Base-by-base conservation (phyloP, 2,888 invertebrate species). In the Hofmannophila pseudospretella region DNA sequence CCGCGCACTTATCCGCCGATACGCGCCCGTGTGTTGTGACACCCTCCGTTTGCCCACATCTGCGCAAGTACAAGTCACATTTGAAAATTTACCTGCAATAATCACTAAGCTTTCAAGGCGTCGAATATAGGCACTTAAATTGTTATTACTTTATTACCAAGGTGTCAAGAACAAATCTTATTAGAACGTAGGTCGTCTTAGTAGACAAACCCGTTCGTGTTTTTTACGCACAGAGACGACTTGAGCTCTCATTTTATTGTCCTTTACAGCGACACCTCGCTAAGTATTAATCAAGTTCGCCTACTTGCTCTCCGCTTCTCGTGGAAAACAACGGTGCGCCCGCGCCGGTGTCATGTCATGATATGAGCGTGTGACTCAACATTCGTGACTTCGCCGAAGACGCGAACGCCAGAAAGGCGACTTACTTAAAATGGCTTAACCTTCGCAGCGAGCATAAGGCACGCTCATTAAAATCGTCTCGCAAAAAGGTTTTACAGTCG, bases 1-100 rank as follows among this genome's bases (percentile, higher is more conserved):
- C 79, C 65, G 70, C 80, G 78, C 75, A 82, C 81, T 84, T 86
- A 85, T 84, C 84, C 85, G 73, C 71, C 70, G 76, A 80, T 79
- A 82, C 72, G 49, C 66, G 67, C 66, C 76, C 67, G 70, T 80
- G 74, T 72, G 75, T 82, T 80, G 79, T 79, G 79, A 80, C 82
- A 80, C 69, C 75, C 67, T 70, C 72, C 67, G 68, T 59, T 70
- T 77, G 67, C 66, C 70, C 65, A 64, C 70, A 70, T 70, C 69
- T 65, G 61, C 58, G 59, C 61, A 58, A 60, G 58, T 42, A 34
- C 38, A 36, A 40, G 13, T 53, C 53, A 46, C 54, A 53, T 60
- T 60, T 56, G 50, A 56, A 62, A 65, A 53, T 54, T 43, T 45
- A 52, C 44, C 46, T 45, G 39, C 47, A 37, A 43, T 41, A 22